phyloP scores from a whole-genome alignment of 2,888 invertebrate genomes.

The Apamea epomidion region DNA sequence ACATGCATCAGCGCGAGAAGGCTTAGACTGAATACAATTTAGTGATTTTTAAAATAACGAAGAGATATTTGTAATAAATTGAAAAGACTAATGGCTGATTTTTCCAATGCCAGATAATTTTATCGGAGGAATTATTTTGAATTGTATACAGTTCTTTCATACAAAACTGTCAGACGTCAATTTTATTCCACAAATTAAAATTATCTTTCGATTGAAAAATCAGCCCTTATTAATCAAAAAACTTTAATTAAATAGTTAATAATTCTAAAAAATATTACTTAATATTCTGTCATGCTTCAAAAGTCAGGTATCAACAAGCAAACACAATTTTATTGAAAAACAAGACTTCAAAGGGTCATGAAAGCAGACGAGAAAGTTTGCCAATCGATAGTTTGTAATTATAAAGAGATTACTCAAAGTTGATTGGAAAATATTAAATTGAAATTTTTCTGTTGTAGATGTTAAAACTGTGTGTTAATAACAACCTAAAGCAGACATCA shows the following conservation, averaged over 20 bases:
- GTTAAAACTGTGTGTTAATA: neutral
- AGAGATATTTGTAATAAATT: neutral
- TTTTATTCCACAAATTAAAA: no score
- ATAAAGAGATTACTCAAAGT: conserved; percentile 44
- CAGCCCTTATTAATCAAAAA: no score
- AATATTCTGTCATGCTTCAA: neutral
- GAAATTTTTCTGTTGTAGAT: conserved; percentile 2
- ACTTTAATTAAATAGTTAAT: no score
- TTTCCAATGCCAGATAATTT: no score
- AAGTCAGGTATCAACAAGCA: neutral
- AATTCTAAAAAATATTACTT: neutral
- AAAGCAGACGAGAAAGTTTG: conserved; percentile 24
- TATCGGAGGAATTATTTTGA: no score
- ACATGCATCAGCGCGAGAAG: neutral
- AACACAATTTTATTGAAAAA: neutral
- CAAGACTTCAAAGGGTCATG: neutral
- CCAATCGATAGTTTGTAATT: conserved; percentile 54
- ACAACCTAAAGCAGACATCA: neutral
- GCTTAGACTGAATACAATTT: neutral
- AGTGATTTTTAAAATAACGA: neutral
- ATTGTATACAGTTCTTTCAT: no score
- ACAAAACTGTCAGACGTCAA: no score
- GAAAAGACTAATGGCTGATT: neutral
- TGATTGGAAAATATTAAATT: conserved; percentile 40
- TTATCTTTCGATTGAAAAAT: no score